Conservation (phyloP, 2,113 vertebrate genomes). For the Indicator maculatus region DNA sequence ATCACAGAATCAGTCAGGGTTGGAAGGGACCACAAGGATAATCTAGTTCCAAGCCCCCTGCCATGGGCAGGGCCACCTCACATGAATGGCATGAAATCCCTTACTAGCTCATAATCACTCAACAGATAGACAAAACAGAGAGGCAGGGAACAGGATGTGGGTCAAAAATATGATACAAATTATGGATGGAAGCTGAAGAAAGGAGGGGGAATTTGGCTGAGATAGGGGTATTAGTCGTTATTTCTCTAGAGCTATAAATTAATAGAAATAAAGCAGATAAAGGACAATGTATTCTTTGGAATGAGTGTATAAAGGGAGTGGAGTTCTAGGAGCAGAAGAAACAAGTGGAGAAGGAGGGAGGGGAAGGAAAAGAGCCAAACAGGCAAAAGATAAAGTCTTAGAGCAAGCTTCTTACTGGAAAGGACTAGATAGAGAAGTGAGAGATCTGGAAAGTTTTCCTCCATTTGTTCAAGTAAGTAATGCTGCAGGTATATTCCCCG, state of each 20-base stretch:
- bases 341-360: background rate
- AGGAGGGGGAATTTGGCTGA: background rate
- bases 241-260: background rate
- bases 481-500: accelerated
- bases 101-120: background rate
- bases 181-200: background rate
- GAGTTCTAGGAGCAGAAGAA: background rate
- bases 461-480: background rate
- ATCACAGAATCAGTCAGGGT: too few species aligned
- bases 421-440: background rate
- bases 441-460: background rate
- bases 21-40: too few species aligned
- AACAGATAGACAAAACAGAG: background rate
- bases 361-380: background rate
- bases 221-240: background rate
- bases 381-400: background rate
- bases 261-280: background rate
- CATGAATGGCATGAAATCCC: background rate
- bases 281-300: background rate
- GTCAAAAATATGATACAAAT: background rate
- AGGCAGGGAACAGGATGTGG: background rate
- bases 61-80: too few species aligned
- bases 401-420: background rate
- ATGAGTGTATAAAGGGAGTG: background rate
- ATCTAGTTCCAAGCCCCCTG: too few species aligned